Conservation (phyloP, 1,140 invertebrate genomes). For the Magallana angulata region DNA sequence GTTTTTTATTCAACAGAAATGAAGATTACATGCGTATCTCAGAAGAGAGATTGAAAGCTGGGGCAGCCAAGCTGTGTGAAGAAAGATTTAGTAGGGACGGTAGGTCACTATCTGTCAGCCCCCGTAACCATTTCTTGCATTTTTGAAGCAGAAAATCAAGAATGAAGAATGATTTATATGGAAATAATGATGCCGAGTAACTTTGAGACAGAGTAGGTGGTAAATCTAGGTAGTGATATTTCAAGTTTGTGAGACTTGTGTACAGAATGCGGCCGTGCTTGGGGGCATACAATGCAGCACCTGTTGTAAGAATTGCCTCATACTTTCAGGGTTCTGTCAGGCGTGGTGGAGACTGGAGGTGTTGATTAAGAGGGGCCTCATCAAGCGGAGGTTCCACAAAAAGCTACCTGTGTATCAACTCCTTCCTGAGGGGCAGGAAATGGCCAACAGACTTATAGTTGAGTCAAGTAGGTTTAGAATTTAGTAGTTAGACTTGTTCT, state of each 20-base stretch:
- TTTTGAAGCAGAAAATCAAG: no score
- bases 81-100: slow-evolving; percentile 54
- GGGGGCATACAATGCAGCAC: background rate
- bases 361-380: slow-evolving; percentile 61
- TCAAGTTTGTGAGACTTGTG: no score
- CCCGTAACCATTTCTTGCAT: no score
- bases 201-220: no score
- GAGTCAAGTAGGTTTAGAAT: background rate
- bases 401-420: slow-evolving; percentile 63
- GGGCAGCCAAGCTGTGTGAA: slow-evolving; percentile 56
- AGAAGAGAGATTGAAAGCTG: slow-evolving; percentile 51
- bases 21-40: slow-evolving; percentile 51
- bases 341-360: slow-evolving; percentile 68
- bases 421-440: slow-evolving; percentile 56
- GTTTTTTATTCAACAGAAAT: slow-evolving; percentile 24
- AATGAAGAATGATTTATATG: no score
- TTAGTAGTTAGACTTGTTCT: no score
- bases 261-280: no score
- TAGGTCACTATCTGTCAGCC: background rate
- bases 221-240: no score
- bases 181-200: no score
- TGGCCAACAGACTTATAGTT: slow-evolving; percentile 58
- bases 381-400: slow-evolving; percentile 59
- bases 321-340: slow-evolving; percentile 62
- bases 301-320: background rate